A percentile compares a stretch with the other conserved stretches of the same genome.
phyloP scores from a whole-genome alignment of 2,888 invertebrate genomes.

The Muscina levida region DNA sequence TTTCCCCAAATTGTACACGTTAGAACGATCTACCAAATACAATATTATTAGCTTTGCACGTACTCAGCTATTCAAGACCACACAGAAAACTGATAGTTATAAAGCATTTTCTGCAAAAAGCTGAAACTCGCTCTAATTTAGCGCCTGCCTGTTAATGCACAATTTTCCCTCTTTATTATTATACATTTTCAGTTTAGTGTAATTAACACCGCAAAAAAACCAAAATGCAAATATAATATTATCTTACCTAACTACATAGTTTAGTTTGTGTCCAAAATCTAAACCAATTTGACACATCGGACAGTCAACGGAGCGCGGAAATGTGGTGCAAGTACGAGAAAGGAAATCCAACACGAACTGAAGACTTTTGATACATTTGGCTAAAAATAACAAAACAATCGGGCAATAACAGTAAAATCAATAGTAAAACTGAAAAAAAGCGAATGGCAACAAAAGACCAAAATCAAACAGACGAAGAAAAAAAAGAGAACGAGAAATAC shows the following conservation, averaged over 20 bases:
- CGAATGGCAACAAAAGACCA: slow-evolving; percentile 15
- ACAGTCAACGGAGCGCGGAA: neutral
- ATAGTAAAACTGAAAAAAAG: slow-evolving; percentile 67
- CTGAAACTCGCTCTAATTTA: neutral
- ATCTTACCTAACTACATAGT: no score
- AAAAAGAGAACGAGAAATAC: no score
- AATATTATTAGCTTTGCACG: no score
- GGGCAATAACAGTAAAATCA: slow-evolving; percentile 67
- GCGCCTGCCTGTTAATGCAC: neutral
- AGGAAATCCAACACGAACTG: slow-evolving; percentile 2
- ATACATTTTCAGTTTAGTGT: no score
- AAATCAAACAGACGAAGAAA: slow-evolving; percentile 60
- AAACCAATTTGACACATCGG: neutral
- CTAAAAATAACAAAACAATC: slow-evolving; percentile 73
- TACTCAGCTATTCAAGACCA: no score
- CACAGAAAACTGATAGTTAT: no score
- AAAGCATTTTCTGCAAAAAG: no score
- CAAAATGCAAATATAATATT: neutral
- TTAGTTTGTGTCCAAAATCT: neutral
- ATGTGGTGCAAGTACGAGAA: neutral
- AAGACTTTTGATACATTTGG: slow-evolving; percentile 33
- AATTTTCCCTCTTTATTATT: no score
- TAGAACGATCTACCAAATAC: no score
- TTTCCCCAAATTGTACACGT: no score
- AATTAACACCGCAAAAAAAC: no score